Evolutionary conservation across 2,888 invertebrate species (phyloP), one percentile per base, ranked within the genome.

Genomic region (Lamellibrachia satsuma): DNA sequence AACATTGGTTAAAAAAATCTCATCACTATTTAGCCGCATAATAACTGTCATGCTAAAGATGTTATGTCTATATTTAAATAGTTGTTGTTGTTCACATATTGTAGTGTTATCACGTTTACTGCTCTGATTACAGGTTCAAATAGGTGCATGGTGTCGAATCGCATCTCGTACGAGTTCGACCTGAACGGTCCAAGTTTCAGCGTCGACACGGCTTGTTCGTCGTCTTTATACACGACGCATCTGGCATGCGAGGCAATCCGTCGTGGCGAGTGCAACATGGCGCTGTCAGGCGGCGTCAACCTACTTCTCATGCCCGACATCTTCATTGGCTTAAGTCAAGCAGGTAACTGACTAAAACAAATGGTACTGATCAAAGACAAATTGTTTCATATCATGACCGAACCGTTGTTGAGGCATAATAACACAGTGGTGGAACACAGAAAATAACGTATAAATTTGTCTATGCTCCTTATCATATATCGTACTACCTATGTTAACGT

Each of bases 231-330:
- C n/a, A 75, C 75, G 75, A 75, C 75, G 75, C 75, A 75, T 75
- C 75, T 75, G 75, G 75, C 75, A 22, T n/a, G 75, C 75, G 75
- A 75, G 75, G 75, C 75, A 22, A 75, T 75, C 75, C 75, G 75
- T n/a, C 75, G 75, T 15, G 75, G 75, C 4, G 75, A 75, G 75
- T 75, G 75, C 75, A 22, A 75, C 22, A 75, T 75, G 75, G 75
- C 75, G 75, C n/a, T 75, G 75, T 4, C 75, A 15, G 75, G 75
- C 22, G 75, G n/a, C 11, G 75, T 75, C 75, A 75, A 75, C 75
- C 75, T 75, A 11, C 75, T 75, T 11, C 75, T 75, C 75, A 75
- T n/a, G 75, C 75, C 75, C 22, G 1, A 75, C 75, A 75, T 7
- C n/a, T 75, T 22, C 75, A 75, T 75, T 7, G 75, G 75, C 75